Base-by-base conservation (phyloP, 1,140 invertebrate species). In the Zaprionus davidi region DNA sequence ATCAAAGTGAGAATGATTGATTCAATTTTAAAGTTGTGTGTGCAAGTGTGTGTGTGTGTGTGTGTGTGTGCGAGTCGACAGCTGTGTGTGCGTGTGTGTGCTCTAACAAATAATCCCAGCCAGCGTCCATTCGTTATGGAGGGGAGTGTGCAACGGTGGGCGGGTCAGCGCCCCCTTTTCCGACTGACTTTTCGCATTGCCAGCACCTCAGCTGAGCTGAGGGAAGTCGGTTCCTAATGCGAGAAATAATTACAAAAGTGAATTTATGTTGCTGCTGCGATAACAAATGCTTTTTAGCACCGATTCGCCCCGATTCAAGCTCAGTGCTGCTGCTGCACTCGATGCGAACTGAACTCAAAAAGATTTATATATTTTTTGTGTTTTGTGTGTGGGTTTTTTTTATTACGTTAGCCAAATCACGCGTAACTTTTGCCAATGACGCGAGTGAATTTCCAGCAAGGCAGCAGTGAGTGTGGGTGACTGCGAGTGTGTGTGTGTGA, bases 1-100 rank as follows among this genome's bases (percentile, higher is more conserved):
- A 91, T 91, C 90, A 91, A 91, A 91, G 85, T 91, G 90, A 90
- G 90, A 91, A 91, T 91, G 90, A 91, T 91, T 91, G 90, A 91
- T 91, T 91, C 90, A 91, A 91, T 85, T 91, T 91, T 91, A 90
- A 91, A 91, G 83, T 90, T 91, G 76, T 91, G 59, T 53, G 38
- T 79, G 68, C 56, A 24, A 76, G 49, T 44, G 53, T 38, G 41
- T 41, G 26, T 58, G 69, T 57, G 69, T 70, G n/a, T n/a, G n/a
- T 44, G 57, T 71, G 62, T 58, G 69, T 57, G 69, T 70, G 58
- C 76, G 66, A 46, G 34, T 67, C 20, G 53, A 60, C 31, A 46
- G 44, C 57, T 41, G 57, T 41, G 58, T 68, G 62, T 79, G 68
- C 44, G 59, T 68, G 66, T 63, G 68, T 85, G 65, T 81, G 75